Evolutionary conservation across 2,113 vertebrate genomes (phyloP).

Genomic region (Nothocercus julius): DNA sequence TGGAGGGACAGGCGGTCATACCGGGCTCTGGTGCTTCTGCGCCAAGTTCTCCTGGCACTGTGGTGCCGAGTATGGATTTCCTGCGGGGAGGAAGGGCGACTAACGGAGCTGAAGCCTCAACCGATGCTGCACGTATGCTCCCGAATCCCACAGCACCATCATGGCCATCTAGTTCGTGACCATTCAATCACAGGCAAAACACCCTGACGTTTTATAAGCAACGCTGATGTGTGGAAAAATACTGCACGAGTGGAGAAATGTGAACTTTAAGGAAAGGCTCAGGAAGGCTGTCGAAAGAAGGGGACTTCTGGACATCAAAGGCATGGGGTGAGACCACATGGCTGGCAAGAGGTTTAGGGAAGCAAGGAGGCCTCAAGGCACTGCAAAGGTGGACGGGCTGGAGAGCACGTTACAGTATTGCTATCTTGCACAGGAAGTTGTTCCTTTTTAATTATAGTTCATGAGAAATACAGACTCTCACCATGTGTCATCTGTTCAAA

Average conservation of each 20-base stretch:
- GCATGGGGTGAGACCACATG: not conserved
- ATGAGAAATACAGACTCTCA: not conserved
- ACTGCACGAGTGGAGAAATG: constrained; percentile 29
- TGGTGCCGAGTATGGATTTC: not conserved
- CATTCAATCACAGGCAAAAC: not conserved
- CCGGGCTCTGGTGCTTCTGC: not conserved
- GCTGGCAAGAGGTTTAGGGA: not conserved
- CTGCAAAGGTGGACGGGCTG: not conserved
- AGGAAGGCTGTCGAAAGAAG: not conserved
- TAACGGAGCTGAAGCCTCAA: not conserved
- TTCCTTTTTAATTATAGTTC: constrained; percentile 60
- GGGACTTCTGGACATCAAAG: not conserved
- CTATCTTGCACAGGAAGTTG: constrained; percentile 11
- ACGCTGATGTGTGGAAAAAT: not conserved
- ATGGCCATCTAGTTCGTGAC: not conserved
- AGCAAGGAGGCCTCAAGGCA: not conserved
- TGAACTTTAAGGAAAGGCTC: not conserved
- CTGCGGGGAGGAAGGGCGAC: not conserved
- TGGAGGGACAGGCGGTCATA: not conserved
- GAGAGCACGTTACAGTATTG: constrained; percentile 29
- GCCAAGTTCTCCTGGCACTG: not conserved
- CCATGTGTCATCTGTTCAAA: not conserved
- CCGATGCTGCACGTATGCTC: accelerated
- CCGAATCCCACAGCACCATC: not conserved
- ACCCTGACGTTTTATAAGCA: constrained; percentile 14